phyloP scores from a whole-genome alignment of 2,797 vertebrate genomes.

The Hydrolagus colliei region DNA sequence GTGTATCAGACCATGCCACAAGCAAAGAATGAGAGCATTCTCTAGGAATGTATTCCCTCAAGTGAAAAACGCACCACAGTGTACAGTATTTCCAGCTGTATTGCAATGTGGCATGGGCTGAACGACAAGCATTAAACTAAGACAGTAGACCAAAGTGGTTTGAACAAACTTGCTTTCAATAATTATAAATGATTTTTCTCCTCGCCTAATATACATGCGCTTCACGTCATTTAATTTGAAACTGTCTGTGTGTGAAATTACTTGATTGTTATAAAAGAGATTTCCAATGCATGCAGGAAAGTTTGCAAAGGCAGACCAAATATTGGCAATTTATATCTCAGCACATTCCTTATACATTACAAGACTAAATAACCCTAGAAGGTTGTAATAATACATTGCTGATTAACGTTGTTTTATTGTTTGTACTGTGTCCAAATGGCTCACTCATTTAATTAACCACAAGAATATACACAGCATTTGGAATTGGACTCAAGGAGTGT shows the following conservation, averaged over 20 bases:
- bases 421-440: background rate
- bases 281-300: too few species aligned
- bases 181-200: background rate
- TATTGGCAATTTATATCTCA: background rate
- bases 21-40: background rate
- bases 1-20: slow-evolving; percentile 10
- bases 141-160: background rate
- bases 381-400: too few species aligned
- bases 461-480: background rate
- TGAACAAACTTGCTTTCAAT: background rate
- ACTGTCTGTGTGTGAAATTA: background rate
- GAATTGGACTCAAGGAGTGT: too few species aligned
- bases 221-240: too few species aligned
- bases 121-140: background rate
- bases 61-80: slow-evolving; percentile 6
- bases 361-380: background rate
- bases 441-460: background rate
- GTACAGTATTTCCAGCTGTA: slow-evolving; percentile 26
- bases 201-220: background rate
- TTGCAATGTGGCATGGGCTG: slow-evolving; percentile 16
- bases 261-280: too few species aligned
- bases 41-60: slow-evolving; percentile 6
- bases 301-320: background rate
- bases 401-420: background rate
- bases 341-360: too few species aligned